These are phyloP conservation scores for Gerosis bhagava DNA, from an alignment of 2,888 invertebrate species.

Conservation along the genomic window DNA sequence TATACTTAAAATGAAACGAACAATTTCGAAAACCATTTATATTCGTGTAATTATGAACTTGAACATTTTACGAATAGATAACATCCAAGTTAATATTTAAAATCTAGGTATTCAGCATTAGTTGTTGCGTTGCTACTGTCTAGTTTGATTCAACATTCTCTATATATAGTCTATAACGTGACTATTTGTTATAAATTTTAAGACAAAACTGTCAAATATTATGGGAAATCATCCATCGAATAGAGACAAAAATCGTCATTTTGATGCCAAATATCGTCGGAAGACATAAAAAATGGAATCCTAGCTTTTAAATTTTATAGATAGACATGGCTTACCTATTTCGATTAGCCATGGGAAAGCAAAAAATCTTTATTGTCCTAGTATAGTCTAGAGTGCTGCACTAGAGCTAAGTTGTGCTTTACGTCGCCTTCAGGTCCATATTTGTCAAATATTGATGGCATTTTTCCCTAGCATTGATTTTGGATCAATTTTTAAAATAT, in stretches of 20 bases:
- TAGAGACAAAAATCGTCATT: constrained; percentile 29
- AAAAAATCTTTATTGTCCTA: constrained; percentile 76
- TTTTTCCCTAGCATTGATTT: too few species aligned
- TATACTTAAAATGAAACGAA: constrained; percentile 53
- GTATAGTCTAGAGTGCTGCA: constrained; percentile 74
- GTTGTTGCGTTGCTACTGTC: constrained; percentile 26
- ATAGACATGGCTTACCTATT: constrained; percentile 23
- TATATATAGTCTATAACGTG: constrained; percentile 23
- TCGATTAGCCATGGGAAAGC: constrained; percentile 49
- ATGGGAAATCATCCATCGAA: constrained; percentile 11
- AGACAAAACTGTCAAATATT: constrained; percentile 5
- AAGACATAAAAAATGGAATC: constrained; percentile 55
- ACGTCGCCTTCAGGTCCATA: constrained; percentile 28
- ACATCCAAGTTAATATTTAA: constrained; percentile 58
- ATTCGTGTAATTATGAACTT: constrained; percentile 64
- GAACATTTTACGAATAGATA: constrained; percentile 68
- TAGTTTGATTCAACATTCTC: constrained; percentile 11
- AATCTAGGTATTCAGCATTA: constrained; percentile 22
- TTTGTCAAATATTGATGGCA: too few species aligned
- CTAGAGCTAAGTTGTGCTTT: constrained; percentile 54
- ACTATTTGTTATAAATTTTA: constrained; percentile 20
- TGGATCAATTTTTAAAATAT: constrained; percentile 23
- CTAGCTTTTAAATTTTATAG: constrained; percentile 30
- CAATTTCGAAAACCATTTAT: constrained; percentile 75
- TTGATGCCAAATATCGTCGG: constrained; percentile 59